Evolutionary conservation across 2,113 vertebrate species (phyloP), one percentile per base, ranked within the genome.

Genomic region (Caranx melampygus): DNA sequence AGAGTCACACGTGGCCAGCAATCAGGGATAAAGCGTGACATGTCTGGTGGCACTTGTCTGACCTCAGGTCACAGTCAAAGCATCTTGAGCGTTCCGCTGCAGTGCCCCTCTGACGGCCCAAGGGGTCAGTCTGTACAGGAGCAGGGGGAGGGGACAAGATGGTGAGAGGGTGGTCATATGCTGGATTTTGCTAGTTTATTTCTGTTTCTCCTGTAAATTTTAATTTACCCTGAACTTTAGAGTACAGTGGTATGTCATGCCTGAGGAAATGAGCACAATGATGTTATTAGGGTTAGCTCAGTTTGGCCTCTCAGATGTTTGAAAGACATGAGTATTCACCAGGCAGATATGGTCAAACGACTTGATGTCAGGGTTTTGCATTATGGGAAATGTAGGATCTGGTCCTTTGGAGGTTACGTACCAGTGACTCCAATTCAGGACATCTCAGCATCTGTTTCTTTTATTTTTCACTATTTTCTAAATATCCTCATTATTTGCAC

Each of bases 21-120:
- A 86, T 91, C 92, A 51, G 74, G 85, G 80, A 79, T 80, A 78
- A 80, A 92, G 92, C 91, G 84, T 94, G 93, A 94, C 92, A 90
- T 80, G 85, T 92, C 88, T 89, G 87, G 78, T 91, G 91, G 92
- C 92, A 94, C 91, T 85, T 87, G 58, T 63, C 78, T 93, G 91
- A 92, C 89, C 91, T 47, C 15, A 80, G 92, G 92, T 95, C 92
- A 88, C 75, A 83, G 84, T 72, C 75, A 40, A 73, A 90, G 87
- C 54, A 44, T 89, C 86, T 84, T 78, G 61, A 84, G 78, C 37
- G 81, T 91, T 89, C 82, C 72, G 62, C 88, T 88, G 87, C 83
- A 16, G 40, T 87, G 82, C 81, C 75, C 81, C 72, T 75, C 64
- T 92, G 90, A 89, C 63, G 78, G 87, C 88, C 84, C 8, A 34